Evolutionary conservation across 2,113 vertebrate genomes (phyloP).

Genomic region (Corydoras maculifer): DNA sequence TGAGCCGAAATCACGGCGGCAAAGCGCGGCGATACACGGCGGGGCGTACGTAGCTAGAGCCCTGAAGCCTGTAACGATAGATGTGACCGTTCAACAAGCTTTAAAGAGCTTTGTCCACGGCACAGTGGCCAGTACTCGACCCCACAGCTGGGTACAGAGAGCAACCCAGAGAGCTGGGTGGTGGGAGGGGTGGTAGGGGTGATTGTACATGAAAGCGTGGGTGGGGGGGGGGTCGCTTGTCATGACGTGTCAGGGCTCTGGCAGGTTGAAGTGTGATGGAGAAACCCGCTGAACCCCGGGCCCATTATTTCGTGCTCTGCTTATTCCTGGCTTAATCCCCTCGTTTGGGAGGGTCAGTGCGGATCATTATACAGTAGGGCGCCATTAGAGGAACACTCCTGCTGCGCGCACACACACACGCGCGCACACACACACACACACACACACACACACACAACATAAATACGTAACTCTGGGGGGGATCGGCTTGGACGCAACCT

Average conservation of each 20-base stretch:
- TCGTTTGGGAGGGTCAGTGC: conserved; percentile 65
- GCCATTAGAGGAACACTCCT: conserved; percentile 46
- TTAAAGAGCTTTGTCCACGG: too few species aligned
- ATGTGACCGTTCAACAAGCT: too few species aligned
- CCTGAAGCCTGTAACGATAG: too few species aligned
- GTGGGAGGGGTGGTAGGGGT: neutral
- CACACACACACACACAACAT: conserved; percentile 45
- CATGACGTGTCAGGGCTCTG: conserved; percentile 40
- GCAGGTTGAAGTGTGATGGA: conserved; percentile 52
- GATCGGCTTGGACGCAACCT: conserved; percentile 43
- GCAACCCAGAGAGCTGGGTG: too few species aligned
- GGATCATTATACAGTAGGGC: conserved; percentile 64
- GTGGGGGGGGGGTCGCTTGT: neutral
- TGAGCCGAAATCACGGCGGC: too few species aligned
- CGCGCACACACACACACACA: too few species aligned
- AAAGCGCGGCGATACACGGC: too few species aligned
- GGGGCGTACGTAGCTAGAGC: too few species aligned
- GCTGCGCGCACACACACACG: too few species aligned
- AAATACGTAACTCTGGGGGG: conserved; percentile 63
- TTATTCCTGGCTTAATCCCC: conserved; percentile 63
- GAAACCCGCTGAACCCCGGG: conserved; percentile 35
- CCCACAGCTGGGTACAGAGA: too few species aligned
- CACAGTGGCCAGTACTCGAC: too few species aligned
- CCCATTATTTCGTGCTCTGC: conserved; percentile 57
- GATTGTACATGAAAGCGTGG: conserved; percentile 28